Evolutionary conservation across 1,140 invertebrate species (phyloP).

Genomic region (Drosophila fuyamai): DNA sequence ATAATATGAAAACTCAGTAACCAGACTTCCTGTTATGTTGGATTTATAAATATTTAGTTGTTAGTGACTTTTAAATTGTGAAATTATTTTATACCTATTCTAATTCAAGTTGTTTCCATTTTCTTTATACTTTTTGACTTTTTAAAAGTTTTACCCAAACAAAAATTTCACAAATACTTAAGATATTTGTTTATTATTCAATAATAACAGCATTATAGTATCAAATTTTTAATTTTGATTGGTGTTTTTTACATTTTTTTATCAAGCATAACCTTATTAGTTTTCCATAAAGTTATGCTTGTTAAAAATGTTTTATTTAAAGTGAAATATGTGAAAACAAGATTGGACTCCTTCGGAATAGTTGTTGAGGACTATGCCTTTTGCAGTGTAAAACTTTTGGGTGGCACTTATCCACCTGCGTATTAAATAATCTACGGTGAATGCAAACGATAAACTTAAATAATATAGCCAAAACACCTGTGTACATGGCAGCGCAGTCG

Average conservation of each 20-base stretch:
- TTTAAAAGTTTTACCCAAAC: too few relatives aligned
- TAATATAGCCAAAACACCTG: conserved; percentile 74
- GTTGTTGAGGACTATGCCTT: background rate
- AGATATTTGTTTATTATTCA: too few relatives aligned
- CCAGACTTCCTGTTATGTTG: too few relatives aligned
- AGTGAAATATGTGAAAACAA: too few relatives aligned
- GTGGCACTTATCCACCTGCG: conserved; percentile 34
- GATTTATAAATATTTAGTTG: too few relatives aligned
- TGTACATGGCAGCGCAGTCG: conserved; percentile 68
- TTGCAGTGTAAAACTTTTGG: conserved; percentile 60
- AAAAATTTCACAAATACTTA: too few relatives aligned
- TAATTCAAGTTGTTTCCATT: too few relatives aligned
- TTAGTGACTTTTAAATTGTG: too few relatives aligned
- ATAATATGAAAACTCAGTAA: too few relatives aligned
- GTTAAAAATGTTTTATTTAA: background rate
- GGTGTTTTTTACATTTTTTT: background rate
- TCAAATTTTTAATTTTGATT: too few relatives aligned
- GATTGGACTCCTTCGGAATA: background rate
- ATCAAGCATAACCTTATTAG: background rate
- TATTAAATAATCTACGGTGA: conserved; percentile 65
- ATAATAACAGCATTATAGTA: background rate
- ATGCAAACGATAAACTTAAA: conserved; percentile 66
- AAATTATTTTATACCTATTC: too few relatives aligned
- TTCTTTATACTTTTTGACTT: too few relatives aligned
- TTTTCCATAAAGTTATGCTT: background rate